Evolutionary conservation across 2,888 invertebrate genomes (phyloP).

Genomic region (Protodeltote pygarga): DNA sequence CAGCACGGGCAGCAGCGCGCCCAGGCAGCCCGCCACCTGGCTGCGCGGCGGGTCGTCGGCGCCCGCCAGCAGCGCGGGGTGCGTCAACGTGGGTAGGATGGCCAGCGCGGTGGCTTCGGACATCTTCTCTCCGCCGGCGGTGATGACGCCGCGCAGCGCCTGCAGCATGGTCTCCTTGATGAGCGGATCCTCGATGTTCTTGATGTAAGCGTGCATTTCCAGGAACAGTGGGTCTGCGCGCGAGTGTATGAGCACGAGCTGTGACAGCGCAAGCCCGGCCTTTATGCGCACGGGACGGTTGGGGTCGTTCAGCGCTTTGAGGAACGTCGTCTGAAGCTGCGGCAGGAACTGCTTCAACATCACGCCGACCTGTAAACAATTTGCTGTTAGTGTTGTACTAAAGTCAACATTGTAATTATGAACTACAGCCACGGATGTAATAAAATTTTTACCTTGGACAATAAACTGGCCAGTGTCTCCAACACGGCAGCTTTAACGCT

Average conservation of each 20-base stretch:
- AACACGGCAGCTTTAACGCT: conserved; percentile 98
- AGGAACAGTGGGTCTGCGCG: conserved; percentile 97
- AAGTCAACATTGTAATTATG: too few relatives aligned
- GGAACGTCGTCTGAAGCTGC: conserved; percentile 98
- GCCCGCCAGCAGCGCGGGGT: conserved; percentile 88
- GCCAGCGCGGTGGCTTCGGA: conserved; percentile 92
- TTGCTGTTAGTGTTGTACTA: not conserved
- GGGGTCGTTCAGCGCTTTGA: conserved; percentile 97
- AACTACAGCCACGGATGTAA: conserved; percentile 6
- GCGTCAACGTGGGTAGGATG: conserved; percentile 89
- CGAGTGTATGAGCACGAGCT: conserved; percentile 96
- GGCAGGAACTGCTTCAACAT: conserved; percentile 99
- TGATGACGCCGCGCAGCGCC: conserved; percentile 94
- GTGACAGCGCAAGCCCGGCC: conserved; percentile 95
- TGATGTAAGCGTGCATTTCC: conserved; percentile 95
- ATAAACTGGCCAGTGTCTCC: conserved; percentile 96
- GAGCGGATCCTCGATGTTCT: conserved; percentile 93
- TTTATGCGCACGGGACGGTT: conserved; percentile 95
- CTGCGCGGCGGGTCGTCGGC: conserved; percentile 93
- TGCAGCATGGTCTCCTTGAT: conserved; percentile 97
- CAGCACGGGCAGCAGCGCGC: conserved; percentile 93
- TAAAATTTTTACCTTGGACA: conserved; percentile 90
- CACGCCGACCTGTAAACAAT: conserved; percentile 91
- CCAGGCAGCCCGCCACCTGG: conserved; percentile 96
- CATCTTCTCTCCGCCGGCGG: conserved; percentile 96